Base-by-base conservation (phyloP, 2,113 vertebrate species). In the Myrmecobius fasciatus region DNA sequence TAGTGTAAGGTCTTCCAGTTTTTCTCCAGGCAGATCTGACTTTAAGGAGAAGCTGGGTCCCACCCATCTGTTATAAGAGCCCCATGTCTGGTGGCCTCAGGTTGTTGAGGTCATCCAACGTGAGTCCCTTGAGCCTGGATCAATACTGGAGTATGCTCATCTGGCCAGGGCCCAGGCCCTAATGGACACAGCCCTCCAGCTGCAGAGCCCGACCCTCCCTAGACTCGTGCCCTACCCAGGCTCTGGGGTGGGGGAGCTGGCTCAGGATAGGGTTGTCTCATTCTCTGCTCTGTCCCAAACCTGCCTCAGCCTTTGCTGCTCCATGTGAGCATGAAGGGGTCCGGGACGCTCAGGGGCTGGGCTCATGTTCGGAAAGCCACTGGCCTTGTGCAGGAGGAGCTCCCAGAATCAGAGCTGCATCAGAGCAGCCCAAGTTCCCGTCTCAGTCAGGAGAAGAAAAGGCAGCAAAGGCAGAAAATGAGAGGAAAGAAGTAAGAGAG, bases 111-210 rank as follows among this genome's bases (percentile, higher is more conserved):
- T 83, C 67, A 83, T 83, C 36, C 67, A 83, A 24, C 8, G 36
- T 2, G 60, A 83, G 67, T 83, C 67, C 67, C 67, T 83, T 22
- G n/a, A n/a, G 60, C 36, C 31, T 75, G 31, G 60, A 83, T 83
- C 67, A 43, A 83, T 83, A 83, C 20, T 43, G 67, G 43, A 43
- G 67, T 83, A 22, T 43, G 67, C n/a, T 83, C n/a, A 83, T 83
- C 67, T 43, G 67, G 67, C n/a, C 67, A 22, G 67, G n/a, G n/a
- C 67, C n/a, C 60, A 67, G 60, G n/a, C n/a, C n/a, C 17, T 67
- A 67, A 67, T 83, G 67, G 67, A 83, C 67, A 75, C 67, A 83
- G 67, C 67, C 67, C 67, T 83, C n/a, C 67, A 83, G 67, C 67
- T 83, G 67, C 10, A 83, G 36, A 26, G 67, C 67, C 67, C 67